Evolutionary conservation across 1,140 invertebrate genomes (phyloP), one percentile per base, ranked within the genome.

Genomic region (Parapsyche elsis): DNA sequence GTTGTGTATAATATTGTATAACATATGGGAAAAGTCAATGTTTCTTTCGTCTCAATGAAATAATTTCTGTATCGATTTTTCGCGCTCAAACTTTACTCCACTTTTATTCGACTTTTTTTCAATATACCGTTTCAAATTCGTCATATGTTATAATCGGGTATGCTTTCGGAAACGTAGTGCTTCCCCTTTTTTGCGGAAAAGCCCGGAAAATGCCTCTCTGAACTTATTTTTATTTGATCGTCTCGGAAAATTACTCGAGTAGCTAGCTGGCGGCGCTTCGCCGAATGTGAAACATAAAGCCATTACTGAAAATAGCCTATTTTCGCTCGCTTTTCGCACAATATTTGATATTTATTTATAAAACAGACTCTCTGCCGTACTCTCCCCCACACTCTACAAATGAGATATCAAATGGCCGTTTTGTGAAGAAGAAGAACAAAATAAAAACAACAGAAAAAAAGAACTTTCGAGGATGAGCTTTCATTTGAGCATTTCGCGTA

Each of bases 171-270:
- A 7, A 38, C 2, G 1, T 38, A 4, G 1, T 1, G 7, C 30
- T 38, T 7, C 30, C 30, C 30, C 1, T 38, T 38, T 38, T 38
- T 7, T 7, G 30, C 30, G 7, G 30, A 7, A 38, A 38, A 38
- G 7, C 30, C 30, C 2, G 30, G 30, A 38, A 38, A 38, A 38
- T 12, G 80, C 30, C 30, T 4, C 30, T 38, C 30, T 79, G 75
- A 81, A 79, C 80, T 81, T 81, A 79, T 81, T 81, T 81, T 78
- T 49, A 81, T 81, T 81, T 79, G 80, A 81, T 81, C 80, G 80
- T 81, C 80, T 76, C 76, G 0, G 57, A 73, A 81, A 81, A 81
- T 81, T 81, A 81, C 80, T 81, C 73, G 53, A 45, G 23, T 38
- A 38, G 30, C 30, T 38, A 38, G 30, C 30, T 38, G 2, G 30